Evolutionary conservation across 2,888 invertebrate species (phyloP).

Genomic region (Phania funesta): DNA sequence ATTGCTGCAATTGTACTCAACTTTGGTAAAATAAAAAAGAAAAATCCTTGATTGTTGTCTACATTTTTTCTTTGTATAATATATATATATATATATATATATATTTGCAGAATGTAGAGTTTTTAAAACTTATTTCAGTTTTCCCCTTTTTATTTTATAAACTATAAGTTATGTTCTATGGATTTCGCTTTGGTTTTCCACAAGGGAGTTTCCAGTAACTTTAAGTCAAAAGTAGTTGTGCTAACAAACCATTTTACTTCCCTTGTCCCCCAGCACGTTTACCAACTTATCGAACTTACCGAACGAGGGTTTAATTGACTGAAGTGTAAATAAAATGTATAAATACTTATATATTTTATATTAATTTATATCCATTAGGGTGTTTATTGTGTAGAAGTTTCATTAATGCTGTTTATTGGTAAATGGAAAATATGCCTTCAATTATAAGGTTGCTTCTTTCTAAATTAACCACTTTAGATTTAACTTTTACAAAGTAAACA

Average conservation of each 20-base stretch:
- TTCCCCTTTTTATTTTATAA: constrained; percentile 24
- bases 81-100: no score
- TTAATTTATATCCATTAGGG: no score
- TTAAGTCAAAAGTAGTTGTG: constrained; percentile 48
- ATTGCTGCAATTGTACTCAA: constrained; percentile 53
- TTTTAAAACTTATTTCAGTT: constrained; percentile 40
- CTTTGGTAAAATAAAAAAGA: constrained; percentile 7
- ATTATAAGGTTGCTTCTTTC: no score
- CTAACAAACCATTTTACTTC: constrained; percentile 49
- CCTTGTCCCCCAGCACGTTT: constrained; percentile 42
- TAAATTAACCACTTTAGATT: no score
- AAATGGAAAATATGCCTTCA: no score
- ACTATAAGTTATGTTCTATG: constrained; percentile 38
- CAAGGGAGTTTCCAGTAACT: constrained; percentile 48
- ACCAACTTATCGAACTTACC: constrained; percentile 16
- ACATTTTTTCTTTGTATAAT: constrained; percentile 4
- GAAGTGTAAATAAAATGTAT: constrained; percentile 18
- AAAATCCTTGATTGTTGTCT: constrained; percentile 46
- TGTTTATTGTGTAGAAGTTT: no score
- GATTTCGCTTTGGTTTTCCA: constrained; percentile 46
- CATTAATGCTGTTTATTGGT: no score
- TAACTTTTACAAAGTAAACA: no score
- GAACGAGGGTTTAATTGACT: constrained; percentile 50
- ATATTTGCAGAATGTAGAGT: constrained; percentile 27
- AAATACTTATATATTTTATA: background rate